Evolutionary conservation across 2,888 invertebrate species (phyloP).

Genomic region (Dasypolia templi): DNA sequence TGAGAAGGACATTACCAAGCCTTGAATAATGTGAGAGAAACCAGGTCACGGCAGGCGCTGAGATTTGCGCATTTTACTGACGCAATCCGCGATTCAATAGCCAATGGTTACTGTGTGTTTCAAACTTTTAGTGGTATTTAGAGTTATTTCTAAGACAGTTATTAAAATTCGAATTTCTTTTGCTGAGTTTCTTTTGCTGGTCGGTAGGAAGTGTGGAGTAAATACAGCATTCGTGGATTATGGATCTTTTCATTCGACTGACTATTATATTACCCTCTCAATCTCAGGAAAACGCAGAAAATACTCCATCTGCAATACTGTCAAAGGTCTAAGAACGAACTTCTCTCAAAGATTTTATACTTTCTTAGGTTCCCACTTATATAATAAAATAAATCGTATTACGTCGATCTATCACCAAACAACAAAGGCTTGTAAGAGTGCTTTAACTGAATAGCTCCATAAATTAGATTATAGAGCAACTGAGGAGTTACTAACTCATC

Average conservation of each 20-base stretch:
- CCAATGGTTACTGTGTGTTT: conserved; percentile 15
- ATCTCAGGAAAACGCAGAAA: no score
- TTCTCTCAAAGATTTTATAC: no score
- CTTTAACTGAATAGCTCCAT: no score
- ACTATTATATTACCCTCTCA: no score
- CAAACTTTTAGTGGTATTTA: not conserved
- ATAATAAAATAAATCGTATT: no score
- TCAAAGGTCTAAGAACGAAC: no score
- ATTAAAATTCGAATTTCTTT: not conserved
- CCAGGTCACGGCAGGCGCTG: conserved; percentile 64
- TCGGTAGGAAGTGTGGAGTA: not conserved
- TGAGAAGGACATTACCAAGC: conserved; percentile 60
- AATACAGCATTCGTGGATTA: not conserved
- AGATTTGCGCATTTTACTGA: conserved; percentile 63
- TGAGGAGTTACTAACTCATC: no score
- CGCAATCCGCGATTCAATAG: conserved; percentile 50
- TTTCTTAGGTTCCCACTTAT: no score
- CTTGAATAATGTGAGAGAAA: conserved; percentile 63
- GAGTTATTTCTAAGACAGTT: not conserved
- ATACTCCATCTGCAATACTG: no score
- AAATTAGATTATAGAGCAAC: no score
- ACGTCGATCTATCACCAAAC: no score
- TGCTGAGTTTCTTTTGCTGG: not conserved
- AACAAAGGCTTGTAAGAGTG: no score
- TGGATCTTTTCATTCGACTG: not conserved